These are phyloP conservation scores for Thamnophis sirtalis DNA, from an alignment of 2,113 vertebrate genomes.

Conservation along the genomic window DNA sequence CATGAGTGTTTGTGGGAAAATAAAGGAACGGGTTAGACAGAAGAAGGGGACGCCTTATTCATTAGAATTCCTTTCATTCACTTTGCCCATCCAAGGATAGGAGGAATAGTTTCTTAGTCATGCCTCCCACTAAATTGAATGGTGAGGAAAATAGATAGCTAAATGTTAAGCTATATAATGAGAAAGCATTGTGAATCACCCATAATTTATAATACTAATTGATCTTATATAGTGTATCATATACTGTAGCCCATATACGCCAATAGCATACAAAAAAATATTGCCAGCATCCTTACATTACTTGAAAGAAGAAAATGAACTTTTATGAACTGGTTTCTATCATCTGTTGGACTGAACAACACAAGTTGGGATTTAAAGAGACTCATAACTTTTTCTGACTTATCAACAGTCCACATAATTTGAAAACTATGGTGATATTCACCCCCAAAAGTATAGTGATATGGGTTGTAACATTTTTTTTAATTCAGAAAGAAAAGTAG, in stretches of 20 bases:
- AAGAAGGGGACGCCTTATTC: constrained; percentile 14
- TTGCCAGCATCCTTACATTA: constrained; percentile 47
- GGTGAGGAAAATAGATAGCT: neutral
- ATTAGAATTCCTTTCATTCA: neutral
- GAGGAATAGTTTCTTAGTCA: neutral
- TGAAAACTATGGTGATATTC: neutral
- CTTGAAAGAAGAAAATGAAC: neutral
- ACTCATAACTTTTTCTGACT: neutral
- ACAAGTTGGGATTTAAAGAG: neutral
- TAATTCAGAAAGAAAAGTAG: neutral
- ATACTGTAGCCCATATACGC: constrained; percentile 47
- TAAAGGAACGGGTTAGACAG: constrained; percentile 19
- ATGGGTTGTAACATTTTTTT: neutral
- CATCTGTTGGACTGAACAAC: neutral
- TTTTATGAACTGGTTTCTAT: neutral
- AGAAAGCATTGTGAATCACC: constrained; percentile 27
- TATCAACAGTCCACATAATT: neutral
- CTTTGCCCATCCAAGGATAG: constrained; percentile 35
- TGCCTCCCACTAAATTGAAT: constrained; percentile 15
- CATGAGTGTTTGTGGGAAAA: constrained; percentile 4
- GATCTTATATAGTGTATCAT: constrained; percentile 33
- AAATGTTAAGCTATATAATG: constrained; percentile 3
- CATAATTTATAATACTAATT: neutral
- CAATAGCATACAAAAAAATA: constrained; percentile 53
- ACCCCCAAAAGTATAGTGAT: neutral